These are phyloP conservation scores for Physeter macrocephalus DNA, from an alignment of 2,113 vertebrate genomes.

Conservation along the genomic window DNA sequence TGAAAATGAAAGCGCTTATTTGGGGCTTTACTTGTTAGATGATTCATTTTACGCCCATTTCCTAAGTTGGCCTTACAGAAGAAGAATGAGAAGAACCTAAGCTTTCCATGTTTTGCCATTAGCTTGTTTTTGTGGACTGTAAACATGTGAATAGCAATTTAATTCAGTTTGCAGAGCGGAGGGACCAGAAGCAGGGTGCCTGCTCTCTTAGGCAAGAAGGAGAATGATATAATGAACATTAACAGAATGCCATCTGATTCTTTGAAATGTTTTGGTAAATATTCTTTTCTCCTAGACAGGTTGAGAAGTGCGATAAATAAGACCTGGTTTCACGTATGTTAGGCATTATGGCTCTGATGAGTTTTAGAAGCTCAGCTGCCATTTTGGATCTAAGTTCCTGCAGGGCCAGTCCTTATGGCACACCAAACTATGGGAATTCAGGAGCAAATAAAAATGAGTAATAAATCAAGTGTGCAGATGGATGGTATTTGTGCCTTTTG, in stretches of 20 bases:
- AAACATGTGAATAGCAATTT: conserved; percentile 42
- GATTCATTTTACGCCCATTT: conserved; percentile 53
- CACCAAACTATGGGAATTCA: background rate
- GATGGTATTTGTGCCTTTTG: background rate
- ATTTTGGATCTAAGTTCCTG: conserved; percentile 63
- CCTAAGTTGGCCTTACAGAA: background rate
- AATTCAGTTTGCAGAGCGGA: conserved; percentile 23
- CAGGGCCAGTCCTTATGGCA: background rate
- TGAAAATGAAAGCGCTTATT: conserved; percentile 62
- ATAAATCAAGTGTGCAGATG: background rate
- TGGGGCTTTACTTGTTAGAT: conserved; percentile 33
- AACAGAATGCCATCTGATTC: background rate
- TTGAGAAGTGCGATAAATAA: conserved; percentile 1
- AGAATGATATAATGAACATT: background rate
- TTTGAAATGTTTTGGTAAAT: background rate
- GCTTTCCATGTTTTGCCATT: conserved; percentile 23
- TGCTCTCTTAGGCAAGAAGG: background rate
- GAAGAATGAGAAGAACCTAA: conserved; percentile 20
- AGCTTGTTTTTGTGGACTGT: conserved; percentile 37
- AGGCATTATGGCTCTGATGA: background rate
- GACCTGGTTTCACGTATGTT: background rate
- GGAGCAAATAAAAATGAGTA: conserved; percentile 14
- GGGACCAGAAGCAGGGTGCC: background rate
- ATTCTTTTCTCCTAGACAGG: background rate
- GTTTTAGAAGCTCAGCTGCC: conserved; percentile 43